Conservation (phyloP, 2,888 invertebrate species). For the Orgyia antiqua region DNA sequence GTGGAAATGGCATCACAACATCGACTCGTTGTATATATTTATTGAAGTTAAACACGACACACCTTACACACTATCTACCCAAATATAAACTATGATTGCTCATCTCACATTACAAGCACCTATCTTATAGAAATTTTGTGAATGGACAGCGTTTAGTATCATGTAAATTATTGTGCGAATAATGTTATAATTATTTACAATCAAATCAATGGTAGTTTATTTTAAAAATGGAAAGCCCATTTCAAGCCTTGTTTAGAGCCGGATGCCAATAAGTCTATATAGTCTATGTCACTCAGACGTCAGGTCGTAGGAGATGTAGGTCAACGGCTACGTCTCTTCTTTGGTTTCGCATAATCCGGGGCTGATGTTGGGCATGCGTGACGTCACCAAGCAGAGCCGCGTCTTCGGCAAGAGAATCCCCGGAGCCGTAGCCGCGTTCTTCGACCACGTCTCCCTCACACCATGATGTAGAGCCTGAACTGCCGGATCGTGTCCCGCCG, state of each 20-base stretch:
- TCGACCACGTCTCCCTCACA: slow-evolving; percentile 72
- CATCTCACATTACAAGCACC: slow-evolving; percentile 48
- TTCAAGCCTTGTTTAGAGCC: slow-evolving; percentile 3
- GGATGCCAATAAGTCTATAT: background rate
- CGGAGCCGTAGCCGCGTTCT: slow-evolving; percentile 74
- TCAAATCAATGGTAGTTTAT: slow-evolving; percentile 8
- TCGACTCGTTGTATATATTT: slow-evolving; percentile 55
- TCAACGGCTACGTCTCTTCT: slow-evolving; percentile 69
- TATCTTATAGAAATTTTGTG: slow-evolving; percentile 42
- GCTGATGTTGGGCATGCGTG: slow-evolving; percentile 36
- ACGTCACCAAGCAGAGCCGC: slow-evolving; percentile 60
- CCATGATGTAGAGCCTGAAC: slow-evolving; percentile 72
- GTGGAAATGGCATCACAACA: slow-evolving; percentile 45
- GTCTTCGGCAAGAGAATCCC: slow-evolving; percentile 72
- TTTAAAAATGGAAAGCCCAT: slow-evolving; percentile 13
- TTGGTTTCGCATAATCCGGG: slow-evolving; percentile 48
- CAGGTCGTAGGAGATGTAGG: slow-evolving; percentile 65
- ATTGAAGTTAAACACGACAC: slow-evolving; percentile 45
- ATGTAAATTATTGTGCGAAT: slow-evolving; percentile 31
- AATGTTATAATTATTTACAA: slow-evolving; percentile 20
- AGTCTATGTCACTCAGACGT: slow-evolving; percentile 41
- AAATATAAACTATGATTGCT: slow-evolving; percentile 47
- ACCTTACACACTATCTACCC: slow-evolving; percentile 37
- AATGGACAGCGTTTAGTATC: slow-evolving; percentile 36
- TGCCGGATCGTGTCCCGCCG: slow-evolving; percentile 55